phyloP scores from a whole-genome alignment of 2,888 invertebrate species.

The Dioctria linearis region DNA sequence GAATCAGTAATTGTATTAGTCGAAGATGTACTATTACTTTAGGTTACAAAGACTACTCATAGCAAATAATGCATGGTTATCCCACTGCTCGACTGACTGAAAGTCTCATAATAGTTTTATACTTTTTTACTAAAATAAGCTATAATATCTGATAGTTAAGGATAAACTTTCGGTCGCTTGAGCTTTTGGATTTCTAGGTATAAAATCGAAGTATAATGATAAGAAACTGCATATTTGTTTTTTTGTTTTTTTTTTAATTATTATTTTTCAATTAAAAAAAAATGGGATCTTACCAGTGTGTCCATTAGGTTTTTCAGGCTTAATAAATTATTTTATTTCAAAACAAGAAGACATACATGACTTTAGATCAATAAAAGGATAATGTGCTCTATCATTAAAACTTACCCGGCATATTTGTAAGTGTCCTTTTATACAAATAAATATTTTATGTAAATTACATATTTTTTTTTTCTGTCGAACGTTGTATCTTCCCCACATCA shows the following conservation, averaged over 20 bases:
- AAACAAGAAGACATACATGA: slow-evolving; percentile 36
- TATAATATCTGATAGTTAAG: slow-evolving; percentile 52
- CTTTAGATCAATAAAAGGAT: slow-evolving; percentile 23
- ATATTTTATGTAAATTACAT: slow-evolving; percentile 49
- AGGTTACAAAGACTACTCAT: slow-evolving; percentile 24
- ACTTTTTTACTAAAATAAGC: slow-evolving; percentile 53
- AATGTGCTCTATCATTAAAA: slow-evolving; percentile 40
- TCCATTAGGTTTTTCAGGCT: slow-evolving; percentile 39
- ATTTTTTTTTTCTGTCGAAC: slow-evolving; percentile 16
- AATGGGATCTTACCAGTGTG: slow-evolving; percentile 48
- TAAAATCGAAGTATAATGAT: slow-evolving; percentile 8
- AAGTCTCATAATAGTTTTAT: slow-evolving; percentile 50
- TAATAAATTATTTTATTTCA: slow-evolving; percentile 43
- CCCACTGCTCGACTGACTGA: slow-evolving; percentile 52
- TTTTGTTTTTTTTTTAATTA: slow-evolving; percentile 16
- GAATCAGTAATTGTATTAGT: slow-evolving; percentile 46
- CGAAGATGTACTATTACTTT: slow-evolving; percentile 42
- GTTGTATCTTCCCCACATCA: not conserved
- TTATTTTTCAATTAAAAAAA: slow-evolving; percentile 16
- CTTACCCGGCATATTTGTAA: slow-evolving; percentile 49
- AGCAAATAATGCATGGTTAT: slow-evolving; percentile 25
- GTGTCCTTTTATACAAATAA: slow-evolving; percentile 53
- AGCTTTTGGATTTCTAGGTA: slow-evolving; percentile 45
- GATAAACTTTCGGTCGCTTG: slow-evolving; percentile 45
- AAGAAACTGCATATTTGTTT: slow-evolving; percentile 29